Evolutionary conservation across 1,140 invertebrate species (phyloP).

Genomic region (Macrocentrus cingulum): DNA sequence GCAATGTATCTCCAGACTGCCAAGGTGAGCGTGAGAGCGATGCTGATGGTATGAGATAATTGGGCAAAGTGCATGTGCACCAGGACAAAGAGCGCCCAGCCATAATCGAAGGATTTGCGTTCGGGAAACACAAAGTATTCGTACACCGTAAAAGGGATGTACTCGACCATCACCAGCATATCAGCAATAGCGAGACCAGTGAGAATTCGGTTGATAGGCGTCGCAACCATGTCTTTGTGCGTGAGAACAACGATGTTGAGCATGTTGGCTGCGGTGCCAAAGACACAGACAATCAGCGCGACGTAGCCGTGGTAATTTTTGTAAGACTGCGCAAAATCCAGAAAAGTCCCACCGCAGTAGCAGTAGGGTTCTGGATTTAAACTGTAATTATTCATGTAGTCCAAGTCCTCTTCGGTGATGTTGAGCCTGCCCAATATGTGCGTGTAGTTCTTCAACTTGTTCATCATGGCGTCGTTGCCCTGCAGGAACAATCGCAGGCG

Average conservation of each 20-base stretch:
- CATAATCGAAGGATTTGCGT: conserved; percentile 64
- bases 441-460: conserved; percentile 31
- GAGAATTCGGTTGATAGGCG: conserved; percentile 82
- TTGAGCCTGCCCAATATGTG: conserved; percentile 35
- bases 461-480: conserved; percentile 18
- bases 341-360: conserved; percentile 35
- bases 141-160: conserved; percentile 80
- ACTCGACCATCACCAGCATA: conserved; percentile 85
- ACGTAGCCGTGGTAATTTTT: conserved; percentile 66
- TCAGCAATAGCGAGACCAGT: conserved; percentile 81
- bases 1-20: conserved; percentile 77
- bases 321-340: conserved; percentile 35
- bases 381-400: conserved; percentile 38
- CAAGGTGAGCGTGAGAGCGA: conserved; percentile 79
- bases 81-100: conserved; percentile 72
- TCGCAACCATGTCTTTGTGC: conserved; percentile 75
- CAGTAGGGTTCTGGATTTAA: neutral
- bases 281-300: conserved; percentile 75
- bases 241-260: conserved; percentile 89
- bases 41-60: conserved; percentile 83
- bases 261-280: conserved; percentile 87
- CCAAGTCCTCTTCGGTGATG: conserved; percentile 45
- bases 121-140: conserved; percentile 67
- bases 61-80: conserved; percentile 81
- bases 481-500: neutral